phyloP scores from a whole-genome alignment of 1,140 invertebrate genomes.

The Plutomurus gul region DNA sequence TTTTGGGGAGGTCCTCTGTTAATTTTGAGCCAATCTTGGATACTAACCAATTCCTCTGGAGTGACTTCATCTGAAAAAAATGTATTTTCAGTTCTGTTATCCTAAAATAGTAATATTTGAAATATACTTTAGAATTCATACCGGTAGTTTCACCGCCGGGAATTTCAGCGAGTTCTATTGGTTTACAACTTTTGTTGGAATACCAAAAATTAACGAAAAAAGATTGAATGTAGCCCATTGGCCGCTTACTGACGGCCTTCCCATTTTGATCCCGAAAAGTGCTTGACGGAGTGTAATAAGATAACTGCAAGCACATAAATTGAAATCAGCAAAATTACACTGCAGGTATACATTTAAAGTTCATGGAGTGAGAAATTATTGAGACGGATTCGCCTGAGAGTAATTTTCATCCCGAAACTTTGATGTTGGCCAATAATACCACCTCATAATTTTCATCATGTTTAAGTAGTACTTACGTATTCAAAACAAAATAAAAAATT shows the following conservation, averaged over 20 bases:
- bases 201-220: constrained; percentile 9
- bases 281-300: neutral
- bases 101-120: neutral
- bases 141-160: neutral
- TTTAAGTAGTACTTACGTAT: too few species aligned
- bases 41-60: neutral
- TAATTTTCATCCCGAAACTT: too few species aligned
- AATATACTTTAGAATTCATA: neutral
- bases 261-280: neutral
- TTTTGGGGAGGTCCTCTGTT: neutral
- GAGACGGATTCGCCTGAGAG: too few species aligned
- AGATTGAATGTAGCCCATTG: neutral
- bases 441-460: too few species aligned
- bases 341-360: too few species aligned
- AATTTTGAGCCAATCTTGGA: neutral
- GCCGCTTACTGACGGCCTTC: neutral
- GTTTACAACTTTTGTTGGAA: neutral
- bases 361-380: too few species aligned
- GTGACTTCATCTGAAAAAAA: neutral
- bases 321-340: neutral
- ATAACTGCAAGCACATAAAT: neutral
- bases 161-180: neutral
- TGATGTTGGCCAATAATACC: too few species aligned
- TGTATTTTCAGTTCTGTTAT: neutral
- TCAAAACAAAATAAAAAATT: neutral